A percentile compares a stretch with the other conserved stretches of the same genome.
phyloP scores from a whole-genome alignment of 2,888 invertebrate genomes.

The Hemicrepidius hirtus region DNA sequence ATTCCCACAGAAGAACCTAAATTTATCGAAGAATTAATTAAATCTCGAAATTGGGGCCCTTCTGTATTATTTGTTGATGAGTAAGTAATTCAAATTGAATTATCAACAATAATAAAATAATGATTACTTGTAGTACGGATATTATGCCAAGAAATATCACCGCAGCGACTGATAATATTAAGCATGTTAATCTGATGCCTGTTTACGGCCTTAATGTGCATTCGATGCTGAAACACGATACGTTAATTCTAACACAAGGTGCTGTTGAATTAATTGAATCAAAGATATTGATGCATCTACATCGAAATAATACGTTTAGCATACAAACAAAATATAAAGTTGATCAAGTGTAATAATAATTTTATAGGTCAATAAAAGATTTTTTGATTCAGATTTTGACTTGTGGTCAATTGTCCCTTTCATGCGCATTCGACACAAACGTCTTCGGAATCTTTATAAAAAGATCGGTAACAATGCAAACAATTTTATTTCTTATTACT shows the following conservation, averaged over 20 bases:
- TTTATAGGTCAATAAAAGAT: background rate
- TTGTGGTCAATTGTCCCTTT: no score
- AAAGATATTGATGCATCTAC: constrained; percentile 80
- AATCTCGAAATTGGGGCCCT: constrained; percentile 94
- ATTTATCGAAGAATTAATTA: constrained; percentile 87
- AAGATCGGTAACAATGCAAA: no score
- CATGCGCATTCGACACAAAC: no score
- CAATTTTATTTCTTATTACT: no score
- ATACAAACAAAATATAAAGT: constrained; percentile 74
- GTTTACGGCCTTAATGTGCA: constrained; percentile 96
- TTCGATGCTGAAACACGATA: constrained; percentile 97
- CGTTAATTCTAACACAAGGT: constrained; percentile 88
- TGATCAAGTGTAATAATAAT: constrained; percentile 31
- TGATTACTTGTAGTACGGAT: constrained; percentile 78
- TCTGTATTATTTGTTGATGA: constrained; percentile 95
- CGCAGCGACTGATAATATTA: constrained; percentile 84
- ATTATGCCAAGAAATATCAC: constrained; percentile 92
- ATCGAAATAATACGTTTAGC: constrained; percentile 75
- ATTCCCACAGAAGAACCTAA: constrained; percentile 88
- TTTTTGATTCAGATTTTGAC: no score
- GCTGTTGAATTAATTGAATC: constrained; percentile 92
- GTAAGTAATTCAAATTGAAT: no score
- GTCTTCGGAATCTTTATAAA: no score
- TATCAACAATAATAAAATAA: no score
- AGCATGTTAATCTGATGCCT: constrained; percentile 95